A percentile compares a stretch with the other conserved stretches of the same genome.
These are phyloP conservation scores for Lutjanus erythropterus DNA, from an alignment of 2,113 vertebrate genomes.

Conservation along the genomic window DNA sequence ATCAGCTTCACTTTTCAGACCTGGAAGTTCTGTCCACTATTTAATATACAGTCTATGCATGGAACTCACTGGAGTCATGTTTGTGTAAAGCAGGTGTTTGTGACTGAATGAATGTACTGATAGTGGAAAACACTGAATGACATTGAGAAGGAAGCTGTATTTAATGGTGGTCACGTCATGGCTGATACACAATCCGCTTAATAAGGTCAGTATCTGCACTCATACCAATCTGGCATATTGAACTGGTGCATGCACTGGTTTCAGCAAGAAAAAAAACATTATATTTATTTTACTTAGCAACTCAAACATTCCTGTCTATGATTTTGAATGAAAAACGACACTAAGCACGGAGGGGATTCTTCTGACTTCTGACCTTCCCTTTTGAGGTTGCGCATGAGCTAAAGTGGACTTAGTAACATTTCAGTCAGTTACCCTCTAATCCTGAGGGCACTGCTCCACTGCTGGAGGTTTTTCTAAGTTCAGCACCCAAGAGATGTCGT, in stretches of 20 bases:
- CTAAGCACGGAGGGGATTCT: background rate
- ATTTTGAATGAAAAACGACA: background rate
- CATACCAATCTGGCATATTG: background rate
- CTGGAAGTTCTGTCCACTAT: too few relatives aligned
- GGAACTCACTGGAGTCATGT: background rate
- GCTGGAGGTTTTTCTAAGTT: constrained; percentile 41
- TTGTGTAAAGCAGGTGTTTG: too few relatives aligned
- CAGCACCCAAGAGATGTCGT: constrained; percentile 34
- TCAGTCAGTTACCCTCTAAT: constrained; percentile 24
- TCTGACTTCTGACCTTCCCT: background rate
- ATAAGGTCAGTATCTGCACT: background rate
- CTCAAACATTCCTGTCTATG: background rate
- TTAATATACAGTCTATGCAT: too few relatives aligned
- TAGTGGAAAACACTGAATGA: background rate
- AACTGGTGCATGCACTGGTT: background rate
- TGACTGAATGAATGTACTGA: background rate
- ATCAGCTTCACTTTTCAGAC: too few relatives aligned
- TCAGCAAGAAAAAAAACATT: background rate
- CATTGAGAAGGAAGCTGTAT: background rate
- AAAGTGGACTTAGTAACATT: constrained; percentile 28
- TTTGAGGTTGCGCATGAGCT: constrained; percentile 21
- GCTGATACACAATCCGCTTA: background rate
- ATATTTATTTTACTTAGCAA: background rate
- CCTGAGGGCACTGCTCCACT: constrained; percentile 16
- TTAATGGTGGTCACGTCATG: background rate